Evolutionary conservation across 2,888 invertebrate genomes (phyloP).

Genomic region (Melinopterus prodromus): DNA sequence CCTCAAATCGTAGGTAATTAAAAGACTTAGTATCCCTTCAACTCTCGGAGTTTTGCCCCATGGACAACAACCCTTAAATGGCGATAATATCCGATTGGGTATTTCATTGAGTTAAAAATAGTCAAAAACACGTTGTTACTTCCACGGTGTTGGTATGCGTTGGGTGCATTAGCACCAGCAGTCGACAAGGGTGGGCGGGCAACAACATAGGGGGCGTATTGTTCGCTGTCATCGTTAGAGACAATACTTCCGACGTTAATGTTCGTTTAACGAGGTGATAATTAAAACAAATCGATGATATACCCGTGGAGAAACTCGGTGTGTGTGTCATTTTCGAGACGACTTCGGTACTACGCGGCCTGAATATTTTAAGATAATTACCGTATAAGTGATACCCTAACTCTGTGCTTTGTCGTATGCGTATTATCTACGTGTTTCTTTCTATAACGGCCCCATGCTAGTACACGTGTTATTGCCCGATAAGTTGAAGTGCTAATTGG

Average conservation of each 20-base stretch:
- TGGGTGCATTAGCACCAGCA: background rate
- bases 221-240: background rate
- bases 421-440: background rate
- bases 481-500: background rate
- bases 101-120: background rate
- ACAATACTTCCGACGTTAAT: background rate
- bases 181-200: background rate
- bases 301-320: background rate
- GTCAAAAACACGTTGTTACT: background rate
- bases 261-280: background rate
- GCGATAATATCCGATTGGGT: background rate
- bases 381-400: background rate
- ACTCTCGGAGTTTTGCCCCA: too few relatives aligned
- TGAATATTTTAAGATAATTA: constrained; percentile 4
- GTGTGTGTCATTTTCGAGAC: background rate
- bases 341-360: background rate
- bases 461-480: background rate
- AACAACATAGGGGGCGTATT: background rate
- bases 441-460: background rate
- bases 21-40: too few relatives aligned
- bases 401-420: background rate
- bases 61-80: too few relatives aligned
- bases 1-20: too few relatives aligned
- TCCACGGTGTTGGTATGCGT: background rate
- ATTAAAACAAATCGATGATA: background rate